phyloP scores from a whole-genome alignment of 1,140 invertebrate species.

The Caerostris darwini region DNA sequence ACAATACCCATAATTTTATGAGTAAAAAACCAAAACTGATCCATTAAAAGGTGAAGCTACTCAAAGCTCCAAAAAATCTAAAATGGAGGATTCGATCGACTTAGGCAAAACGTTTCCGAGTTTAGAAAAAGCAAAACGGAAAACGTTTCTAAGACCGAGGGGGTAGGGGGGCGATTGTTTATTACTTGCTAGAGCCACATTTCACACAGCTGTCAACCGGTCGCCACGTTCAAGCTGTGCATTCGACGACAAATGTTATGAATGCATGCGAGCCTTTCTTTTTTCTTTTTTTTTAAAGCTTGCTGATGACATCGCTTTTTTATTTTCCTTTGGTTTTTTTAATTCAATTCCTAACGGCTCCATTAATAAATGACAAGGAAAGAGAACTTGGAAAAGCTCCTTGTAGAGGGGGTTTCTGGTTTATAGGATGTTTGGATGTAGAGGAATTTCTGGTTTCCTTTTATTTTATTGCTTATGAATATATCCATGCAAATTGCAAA shows the following conservation, averaged over 20 bases:
- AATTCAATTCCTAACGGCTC: not conserved
- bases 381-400: not conserved
- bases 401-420: no score
- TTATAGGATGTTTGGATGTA: not conserved
- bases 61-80: not conserved
- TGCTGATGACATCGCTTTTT: conserved; percentile 23
- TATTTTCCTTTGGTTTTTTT: not conserved
- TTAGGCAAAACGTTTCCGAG: not conserved
- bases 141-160: not conserved
- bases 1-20: no score
- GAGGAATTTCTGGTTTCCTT: not conserved
- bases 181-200: conserved; percentile 58
- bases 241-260: conserved; percentile 48
- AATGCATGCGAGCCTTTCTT: conserved; percentile 33
- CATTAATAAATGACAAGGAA: conserved; percentile 23
- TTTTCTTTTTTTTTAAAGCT: not conserved
- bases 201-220: conserved; percentile 48
- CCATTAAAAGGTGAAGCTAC: no score
- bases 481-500: not conserved
- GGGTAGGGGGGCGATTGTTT: not conserved
- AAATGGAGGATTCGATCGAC: conserved; percentile 16
- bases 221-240: not conserved
- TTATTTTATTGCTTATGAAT: no score
- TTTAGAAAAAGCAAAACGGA: conserved; percentile 35
- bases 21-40: no score